Conservation (phyloP, 1,140 invertebrate genomes). For the Lasioglossum baleicum region DNA sequence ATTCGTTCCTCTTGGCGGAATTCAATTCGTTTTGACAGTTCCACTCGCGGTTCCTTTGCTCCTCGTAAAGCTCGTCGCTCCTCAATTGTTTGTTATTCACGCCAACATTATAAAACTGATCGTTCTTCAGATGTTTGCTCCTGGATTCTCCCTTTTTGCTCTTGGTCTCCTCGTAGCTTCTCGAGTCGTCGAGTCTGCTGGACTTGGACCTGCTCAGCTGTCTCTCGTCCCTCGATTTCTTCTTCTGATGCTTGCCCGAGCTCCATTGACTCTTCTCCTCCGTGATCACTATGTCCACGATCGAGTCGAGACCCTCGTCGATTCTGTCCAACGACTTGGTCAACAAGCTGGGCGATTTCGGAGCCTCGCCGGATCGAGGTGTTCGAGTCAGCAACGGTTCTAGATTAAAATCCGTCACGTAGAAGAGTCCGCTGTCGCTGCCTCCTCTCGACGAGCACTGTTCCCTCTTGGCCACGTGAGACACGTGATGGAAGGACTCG, state of each 20-base stretch:
- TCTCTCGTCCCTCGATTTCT: slow-evolving; percentile 46
- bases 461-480: slow-evolving; percentile 53
- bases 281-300: slow-evolving; percentile 86
- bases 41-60: slow-evolving; percentile 56
- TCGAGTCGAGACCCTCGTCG: slow-evolving; percentile 86
- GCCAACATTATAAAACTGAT: slow-evolving; percentile 52
- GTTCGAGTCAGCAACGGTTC: slow-evolving; percentile 54
- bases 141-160: slow-evolving; percentile 12
- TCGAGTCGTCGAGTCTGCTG: slow-evolving; percentile 23
- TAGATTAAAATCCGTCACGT: slow-evolving; percentile 71
- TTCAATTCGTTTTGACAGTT: slow-evolving; percentile 61
- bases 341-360: slow-evolving; percentile 71
- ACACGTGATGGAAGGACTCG: slow-evolving; percentile 76
- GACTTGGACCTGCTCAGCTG: slow-evolving; percentile 31
- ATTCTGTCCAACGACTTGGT: slow-evolving; percentile 89
- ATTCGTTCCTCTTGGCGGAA: slow-evolving; percentile 48
- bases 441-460: slow-evolving; percentile 65
- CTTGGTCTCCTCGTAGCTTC: slow-evolving; percentile 31
- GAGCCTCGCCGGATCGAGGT: slow-evolving; percentile 47
- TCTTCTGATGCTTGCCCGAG: slow-evolving; percentile 63
- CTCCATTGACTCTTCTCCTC: slow-evolving; percentile 77
- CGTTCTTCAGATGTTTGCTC: slow-evolving; percentile 48
- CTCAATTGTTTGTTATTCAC: slow-evolving; percentile 62
- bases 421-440: slow-evolving; percentile 74
- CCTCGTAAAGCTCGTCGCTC: slow-evolving; percentile 72